Conservation (phyloP, 2,888 invertebrate species). For the Protodeltote pygarga region DNA sequence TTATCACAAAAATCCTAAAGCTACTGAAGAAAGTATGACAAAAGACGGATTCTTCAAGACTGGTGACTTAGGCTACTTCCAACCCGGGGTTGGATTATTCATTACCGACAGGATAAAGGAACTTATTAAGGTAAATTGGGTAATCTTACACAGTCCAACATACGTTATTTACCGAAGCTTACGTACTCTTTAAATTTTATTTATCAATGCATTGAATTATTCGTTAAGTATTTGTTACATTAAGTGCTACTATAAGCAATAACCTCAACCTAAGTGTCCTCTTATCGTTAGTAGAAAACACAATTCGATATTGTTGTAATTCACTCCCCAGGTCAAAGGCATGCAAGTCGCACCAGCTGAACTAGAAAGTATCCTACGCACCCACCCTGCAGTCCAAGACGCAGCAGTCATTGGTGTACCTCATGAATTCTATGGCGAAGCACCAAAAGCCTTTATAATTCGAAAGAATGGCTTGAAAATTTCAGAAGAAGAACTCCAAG, state of each 20-base stretch:
- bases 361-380: constrained; percentile 91
- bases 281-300: neutral
- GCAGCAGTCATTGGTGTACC: constrained; percentile 95
- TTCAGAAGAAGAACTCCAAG: constrained; percentile 77
- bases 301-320: neutral
- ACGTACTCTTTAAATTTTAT: neutral
- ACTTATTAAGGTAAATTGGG: constrained; percentile 89
- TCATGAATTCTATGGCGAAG: constrained; percentile 91
- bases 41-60: constrained; percentile 92
- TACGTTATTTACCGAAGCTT: neutral
- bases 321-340: constrained; percentile 85
- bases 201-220: too few species aligned
- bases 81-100: constrained; percentile 88
- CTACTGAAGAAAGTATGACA: constrained; percentile 89
- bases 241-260: too few species aligned
- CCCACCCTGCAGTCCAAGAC: constrained; percentile 92
- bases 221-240: too few species aligned
- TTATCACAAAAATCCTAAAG: constrained; percentile 89
- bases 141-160: neutral
- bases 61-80: constrained; percentile 90
- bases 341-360: constrained; percentile 96
- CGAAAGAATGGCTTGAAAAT: constrained; percentile 79
- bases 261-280: too few species aligned
- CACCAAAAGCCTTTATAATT: constrained; percentile 92
- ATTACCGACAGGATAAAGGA: constrained; percentile 94